Conservation (phyloP, 37 sponge, comb jelly and placozoan species). For the Diacarnus erythraeanus region DNA sequence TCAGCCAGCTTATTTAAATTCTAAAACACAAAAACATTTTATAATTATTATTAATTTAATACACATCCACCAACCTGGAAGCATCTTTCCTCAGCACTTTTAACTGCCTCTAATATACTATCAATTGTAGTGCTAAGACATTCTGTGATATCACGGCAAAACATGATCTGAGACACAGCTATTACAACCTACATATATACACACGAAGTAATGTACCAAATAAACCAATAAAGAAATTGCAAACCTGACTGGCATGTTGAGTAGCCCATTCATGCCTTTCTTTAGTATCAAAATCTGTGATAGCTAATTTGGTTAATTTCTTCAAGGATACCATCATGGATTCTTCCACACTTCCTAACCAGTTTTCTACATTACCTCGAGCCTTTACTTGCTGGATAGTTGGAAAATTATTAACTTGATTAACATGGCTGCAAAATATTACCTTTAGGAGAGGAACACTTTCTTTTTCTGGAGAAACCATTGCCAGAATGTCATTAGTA, state of each 20-base stretch:
- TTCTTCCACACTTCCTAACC: slow-evolving; percentile 94
- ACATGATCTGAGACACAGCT: slow-evolving; percentile 98
- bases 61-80: slow-evolving; percentile 55
- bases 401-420: background rate
- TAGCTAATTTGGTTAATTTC: slow-evolving; percentile 86
- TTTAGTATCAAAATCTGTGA: slow-evolving; percentile 84
- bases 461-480: slow-evolving; percentile 95
- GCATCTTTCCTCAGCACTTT: slow-evolving; percentile 81
- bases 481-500: slow-evolving; percentile 95
- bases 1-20: slow-evolving; percentile 95
- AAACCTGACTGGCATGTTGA: slow-evolving; percentile 81
- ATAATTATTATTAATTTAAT: background rate
- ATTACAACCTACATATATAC: slow-evolving; percentile 70
- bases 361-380: slow-evolving; percentile 95
- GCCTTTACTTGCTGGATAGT: slow-evolving; percentile 76
- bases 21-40: slow-evolving; percentile 16
- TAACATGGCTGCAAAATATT: too few species aligned
- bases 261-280: slow-evolving; percentile 95
- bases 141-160: slow-evolving; percentile 89
- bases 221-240: background rate
- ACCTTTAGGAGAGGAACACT: slow-evolving; percentile 80
- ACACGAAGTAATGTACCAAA: background rate
- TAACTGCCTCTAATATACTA: slow-evolving; percentile 68
- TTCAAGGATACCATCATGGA: slow-evolving; percentile 89
- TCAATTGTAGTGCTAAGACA: slow-evolving; percentile 66